phyloP scores from a whole-genome alignment of 2,797 vertebrate genomes.

The Allobates femoralis region DNA sequence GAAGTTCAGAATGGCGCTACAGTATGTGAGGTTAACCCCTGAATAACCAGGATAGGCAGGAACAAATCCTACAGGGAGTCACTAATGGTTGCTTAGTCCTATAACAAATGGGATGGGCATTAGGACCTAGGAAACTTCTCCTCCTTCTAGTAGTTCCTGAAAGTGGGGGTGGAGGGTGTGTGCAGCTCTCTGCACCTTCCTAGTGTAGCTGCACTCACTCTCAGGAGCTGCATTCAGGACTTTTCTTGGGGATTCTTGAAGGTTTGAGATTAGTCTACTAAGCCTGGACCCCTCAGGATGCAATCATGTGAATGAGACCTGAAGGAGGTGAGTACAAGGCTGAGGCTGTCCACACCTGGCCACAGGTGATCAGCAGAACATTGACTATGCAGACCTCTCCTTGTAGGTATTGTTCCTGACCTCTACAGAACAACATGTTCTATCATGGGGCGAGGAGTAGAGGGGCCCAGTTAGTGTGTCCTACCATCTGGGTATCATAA shows the following conservation, averaged over 20 bases:
- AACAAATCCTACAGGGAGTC: not conserved
- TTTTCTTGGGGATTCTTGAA: not conserved
- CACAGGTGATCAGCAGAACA: not conserved
- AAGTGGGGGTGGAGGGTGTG: slow-evolving; percentile 41
- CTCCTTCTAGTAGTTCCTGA: slow-evolving; percentile 58
- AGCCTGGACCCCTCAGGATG: not conserved
- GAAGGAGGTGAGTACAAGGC: slow-evolving; percentile 29
- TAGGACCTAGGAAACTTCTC: slow-evolving; percentile 44
- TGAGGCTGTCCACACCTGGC: not conserved
- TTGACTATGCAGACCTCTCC: not conserved
- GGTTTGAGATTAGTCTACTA: not conserved
- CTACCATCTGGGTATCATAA: not conserved
- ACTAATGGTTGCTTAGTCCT: not conserved
- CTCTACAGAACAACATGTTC: not conserved
- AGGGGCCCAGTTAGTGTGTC: not conserved
- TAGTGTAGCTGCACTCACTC: slow-evolving; percentile 4
- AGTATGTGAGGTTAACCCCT: not conserved
- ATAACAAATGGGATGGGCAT: not conserved
- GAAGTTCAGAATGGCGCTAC: not conserved
- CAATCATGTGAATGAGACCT: not conserved
- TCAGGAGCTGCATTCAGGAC: not conserved
- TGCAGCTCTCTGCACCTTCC: slow-evolving; percentile 40
- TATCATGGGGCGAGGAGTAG: not conserved
- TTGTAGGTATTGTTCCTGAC: not conserved
- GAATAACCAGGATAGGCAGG: not conserved